These are phyloP conservation scores for Argentina silus DNA, from an alignment of 2,797 vertebrate species.

Conservation along the genomic window DNA sequence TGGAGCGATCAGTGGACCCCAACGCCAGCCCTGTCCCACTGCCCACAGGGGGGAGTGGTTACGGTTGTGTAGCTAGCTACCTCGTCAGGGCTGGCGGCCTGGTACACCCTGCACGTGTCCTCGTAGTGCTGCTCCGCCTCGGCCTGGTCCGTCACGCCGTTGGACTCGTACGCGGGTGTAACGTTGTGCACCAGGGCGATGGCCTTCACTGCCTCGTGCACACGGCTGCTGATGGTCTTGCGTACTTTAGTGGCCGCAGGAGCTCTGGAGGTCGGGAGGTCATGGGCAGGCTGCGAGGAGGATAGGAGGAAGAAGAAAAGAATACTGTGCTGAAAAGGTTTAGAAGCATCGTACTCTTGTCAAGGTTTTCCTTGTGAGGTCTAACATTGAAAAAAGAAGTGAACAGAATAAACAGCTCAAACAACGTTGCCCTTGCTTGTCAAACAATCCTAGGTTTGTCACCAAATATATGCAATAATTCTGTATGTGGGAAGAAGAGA, in stretches of 20 bases:
- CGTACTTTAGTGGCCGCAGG: constrained; percentile 91
- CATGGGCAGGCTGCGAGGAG: constrained; percentile 83
- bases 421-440: too few species aligned
- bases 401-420: too few species aligned
- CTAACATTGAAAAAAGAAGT: too few species aligned
- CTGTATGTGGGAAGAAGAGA: too few species aligned
- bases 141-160: constrained; percentile 93
- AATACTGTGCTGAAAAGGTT: neutral
- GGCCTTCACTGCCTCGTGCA: constrained; percentile 96
- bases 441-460: too few species aligned
- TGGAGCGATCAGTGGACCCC: neutral
- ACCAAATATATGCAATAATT: too few species aligned
- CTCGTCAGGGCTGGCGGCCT: constrained; percentile 98
- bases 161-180: constrained; percentile 93
- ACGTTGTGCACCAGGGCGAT: constrained; percentile 97
- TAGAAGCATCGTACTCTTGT: neutral
- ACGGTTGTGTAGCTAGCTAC: constrained; percentile 63
- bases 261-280: constrained; percentile 85
- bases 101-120: constrained; percentile 95
- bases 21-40: neutral
- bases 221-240: constrained; percentile 94
- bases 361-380: neutral
- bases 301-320: neutral
- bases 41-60: too few species aligned
- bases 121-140: constrained; percentile 97